Evolutionary conservation across 2,797 vertebrate genomes (phyloP).

Genomic region (Micropoecilia bifurca): DNA sequence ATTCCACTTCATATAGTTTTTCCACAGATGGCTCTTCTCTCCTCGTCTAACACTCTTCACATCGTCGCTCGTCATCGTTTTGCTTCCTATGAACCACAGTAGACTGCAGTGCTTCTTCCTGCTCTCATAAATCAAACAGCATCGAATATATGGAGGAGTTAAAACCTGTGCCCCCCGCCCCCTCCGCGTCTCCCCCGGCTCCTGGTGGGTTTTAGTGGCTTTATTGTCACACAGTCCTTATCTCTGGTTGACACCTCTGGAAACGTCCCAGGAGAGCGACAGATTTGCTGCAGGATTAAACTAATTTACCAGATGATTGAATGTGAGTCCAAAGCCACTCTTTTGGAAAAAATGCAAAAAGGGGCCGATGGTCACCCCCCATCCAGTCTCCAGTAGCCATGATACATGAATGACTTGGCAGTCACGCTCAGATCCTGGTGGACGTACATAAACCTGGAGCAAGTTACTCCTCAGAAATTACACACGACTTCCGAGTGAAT

Average conservation of each 20-base stretch:
- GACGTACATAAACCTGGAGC: slow-evolving; percentile 11
- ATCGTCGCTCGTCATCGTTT: slow-evolving; percentile 25
- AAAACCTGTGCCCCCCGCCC: slow-evolving; percentile 23
- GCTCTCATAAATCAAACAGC: slow-evolving; percentile 65
- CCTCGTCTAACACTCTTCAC: slow-evolving; percentile 16
- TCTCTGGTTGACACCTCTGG: slow-evolving; percentile 82
- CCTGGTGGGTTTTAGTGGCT: slow-evolving; percentile 60
- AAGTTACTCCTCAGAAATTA: slow-evolving; percentile 2
- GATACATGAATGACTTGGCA: slow-evolving; percentile 67
- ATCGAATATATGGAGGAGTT: slow-evolving; percentile 60
- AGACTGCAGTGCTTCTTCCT: slow-evolving; percentile 51
- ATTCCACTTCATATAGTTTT: background rate
- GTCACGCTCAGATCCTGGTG: slow-evolving; percentile 34
- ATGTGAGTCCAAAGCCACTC: slow-evolving; percentile 80
- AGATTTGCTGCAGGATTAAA: slow-evolving; percentile 83
- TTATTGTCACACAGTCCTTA: slow-evolving; percentile 78
- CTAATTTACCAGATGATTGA: slow-evolving; percentile 85
- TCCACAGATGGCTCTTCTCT: background rate
- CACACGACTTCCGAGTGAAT: slow-evolving; percentile 23
- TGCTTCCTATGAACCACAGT: slow-evolving; percentile 36
- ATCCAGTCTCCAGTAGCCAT: slow-evolving; percentile 43
- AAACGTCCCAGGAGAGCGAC: slow-evolving; percentile 79
- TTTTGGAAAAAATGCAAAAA: slow-evolving; percentile 74
- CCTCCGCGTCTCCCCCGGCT: background rate
- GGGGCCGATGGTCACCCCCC: slow-evolving; percentile 48